Percentiles rank a stretch among this genome's conserved stretches.
These are phyloP conservation scores for Cyrtonyx montezumae DNA, from an alignment of 2,113 vertebrate genomes.

Conservation along the genomic window DNA sequence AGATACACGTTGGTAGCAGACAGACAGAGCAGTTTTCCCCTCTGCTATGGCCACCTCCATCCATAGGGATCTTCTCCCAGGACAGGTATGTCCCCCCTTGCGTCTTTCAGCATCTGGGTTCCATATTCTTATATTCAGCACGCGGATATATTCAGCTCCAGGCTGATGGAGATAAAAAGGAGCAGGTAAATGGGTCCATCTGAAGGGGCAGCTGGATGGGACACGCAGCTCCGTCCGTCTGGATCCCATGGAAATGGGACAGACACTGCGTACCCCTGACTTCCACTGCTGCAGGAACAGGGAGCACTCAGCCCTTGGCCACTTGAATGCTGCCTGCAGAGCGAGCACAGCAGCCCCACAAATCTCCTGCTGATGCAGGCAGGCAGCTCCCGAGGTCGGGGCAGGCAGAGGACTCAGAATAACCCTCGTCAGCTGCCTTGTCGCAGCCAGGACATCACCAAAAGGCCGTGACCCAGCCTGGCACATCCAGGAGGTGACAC, in stretches of 20 bases:
- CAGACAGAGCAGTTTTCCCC: not conserved
- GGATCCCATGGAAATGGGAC: not conserved
- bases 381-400: constrained; percentile 6
- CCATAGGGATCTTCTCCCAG: not conserved
- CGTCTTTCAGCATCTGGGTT: not conserved
- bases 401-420: not conserved
- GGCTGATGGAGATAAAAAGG: not conserved
- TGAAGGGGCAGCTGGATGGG: too few species aligned
- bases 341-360: constrained; percentile 10
- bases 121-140: not conserved
- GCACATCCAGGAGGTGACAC: not conserved
- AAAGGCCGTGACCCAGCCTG: not conserved
- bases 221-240: not conserved
- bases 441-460: not conserved
- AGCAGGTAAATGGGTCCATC: too few species aligned
- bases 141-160: not conserved
- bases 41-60: not conserved
- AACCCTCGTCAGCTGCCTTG: not conserved
- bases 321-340: not conserved
- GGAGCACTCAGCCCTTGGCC: not conserved
- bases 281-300: not conserved
- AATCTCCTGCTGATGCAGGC: not conserved
- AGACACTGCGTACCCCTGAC: not conserved
- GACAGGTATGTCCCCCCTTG: not conserved
- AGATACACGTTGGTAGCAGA: not conserved